phyloP scores from a whole-genome alignment of 2,888 invertebrate species.

The Cephus rjabovi region DNA sequence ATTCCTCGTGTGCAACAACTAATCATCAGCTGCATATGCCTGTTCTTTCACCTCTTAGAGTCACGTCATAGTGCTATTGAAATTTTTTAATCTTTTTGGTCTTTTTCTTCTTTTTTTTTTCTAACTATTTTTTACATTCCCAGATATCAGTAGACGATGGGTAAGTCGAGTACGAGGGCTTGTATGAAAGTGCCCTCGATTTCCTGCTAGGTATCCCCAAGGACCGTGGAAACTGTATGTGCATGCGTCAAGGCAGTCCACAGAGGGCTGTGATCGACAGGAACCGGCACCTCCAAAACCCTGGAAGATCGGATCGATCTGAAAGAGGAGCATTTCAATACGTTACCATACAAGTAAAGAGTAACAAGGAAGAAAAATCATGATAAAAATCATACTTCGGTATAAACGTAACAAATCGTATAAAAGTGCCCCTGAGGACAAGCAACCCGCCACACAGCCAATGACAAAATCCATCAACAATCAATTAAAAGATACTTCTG shows the following conservation, averaged over 20 bases:
- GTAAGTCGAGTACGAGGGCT: conserved; percentile 72
- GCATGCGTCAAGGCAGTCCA: conserved; percentile 86
- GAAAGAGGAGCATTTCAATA: conserved; percentile 11
- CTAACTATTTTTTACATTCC: background rate
- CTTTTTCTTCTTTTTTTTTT: background rate
- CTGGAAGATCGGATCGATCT: conserved; percentile 59
- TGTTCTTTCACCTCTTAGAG: background rate
- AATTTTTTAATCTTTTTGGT: background rate
- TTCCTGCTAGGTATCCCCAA: conserved; percentile 70
- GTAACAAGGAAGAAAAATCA: background rate
- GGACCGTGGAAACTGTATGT: conserved; percentile 69
- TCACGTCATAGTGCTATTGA: background rate
- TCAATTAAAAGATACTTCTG: too few relatives aligned
- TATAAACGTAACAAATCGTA: background rate
- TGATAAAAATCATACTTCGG: background rate
- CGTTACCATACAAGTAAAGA: background rate
- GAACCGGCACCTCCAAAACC: conserved; percentile 50
- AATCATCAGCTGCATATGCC: background rate
- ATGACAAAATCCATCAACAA: background rate
- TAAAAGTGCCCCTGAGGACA: background rate
- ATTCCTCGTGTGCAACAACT: background rate
- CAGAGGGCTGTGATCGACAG: conserved; percentile 79
- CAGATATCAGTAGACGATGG: conserved; percentile 69
- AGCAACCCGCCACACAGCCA: background rate
- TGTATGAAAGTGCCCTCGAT: conserved; percentile 68